phyloP scores from a whole-genome alignment of 1,140 invertebrate species.

The Eueides isabella region DNA sequence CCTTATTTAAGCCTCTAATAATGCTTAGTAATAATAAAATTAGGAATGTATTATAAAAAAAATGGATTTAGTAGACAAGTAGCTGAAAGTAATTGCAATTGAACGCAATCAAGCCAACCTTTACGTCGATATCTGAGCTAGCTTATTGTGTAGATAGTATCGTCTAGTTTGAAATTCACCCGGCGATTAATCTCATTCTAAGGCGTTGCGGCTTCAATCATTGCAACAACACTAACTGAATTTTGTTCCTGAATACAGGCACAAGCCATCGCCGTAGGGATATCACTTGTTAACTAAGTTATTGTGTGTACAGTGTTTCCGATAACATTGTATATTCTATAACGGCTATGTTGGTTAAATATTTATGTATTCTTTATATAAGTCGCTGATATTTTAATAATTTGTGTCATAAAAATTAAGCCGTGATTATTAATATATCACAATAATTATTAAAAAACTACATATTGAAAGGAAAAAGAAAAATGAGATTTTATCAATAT shows the following conservation, averaged over 20 bases:
- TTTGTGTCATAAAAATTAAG: too few relatives aligned
- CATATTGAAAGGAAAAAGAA: too few relatives aligned
- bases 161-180: conserved; percentile 33
- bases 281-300: conserved; percentile 34
- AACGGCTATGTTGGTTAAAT: not conserved
- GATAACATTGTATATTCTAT: not conserved
- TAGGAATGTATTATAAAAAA: too few relatives aligned
- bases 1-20: too few relatives aligned
- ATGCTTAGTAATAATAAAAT: too few relatives aligned
- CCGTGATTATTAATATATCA: too few relatives aligned
- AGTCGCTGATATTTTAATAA: too few relatives aligned
- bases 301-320: not conserved
- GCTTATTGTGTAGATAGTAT: not conserved
- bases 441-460: too few relatives aligned
- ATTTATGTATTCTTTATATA: too few relatives aligned
- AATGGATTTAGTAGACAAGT: too few relatives aligned
- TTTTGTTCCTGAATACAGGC: conserved; percentile 30
- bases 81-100: not conserved
- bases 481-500: too few relatives aligned
- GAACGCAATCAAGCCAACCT: not conserved
- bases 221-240: conserved; percentile 27
- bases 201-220: conserved; percentile 34
- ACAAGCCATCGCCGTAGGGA: conserved; percentile 20
- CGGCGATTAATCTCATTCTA: conserved; percentile 32
- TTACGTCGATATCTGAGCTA: not conserved